Percentiles rank a stretch among this genome's conserved stretches.
Conservation (phyloP, 2,113 vertebrate species). For the Rattus norvegicus region GRCr8 NC_086026.1:54076001-54076500, state of each 20-base stretch:
- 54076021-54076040: neutral
- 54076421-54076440: conserved; percentile 69
- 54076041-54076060: conserved; percentile 6
- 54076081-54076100: neutral
- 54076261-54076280: neutral
- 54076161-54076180: neutral
- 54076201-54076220: neutral
- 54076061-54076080: conserved; percentile 21
- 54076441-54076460: conserved; percentile 68
- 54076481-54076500: conserved; percentile 71
- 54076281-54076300: conserved; percentile 23
- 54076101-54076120: neutral
- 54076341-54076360: neutral
- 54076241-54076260: neutral
- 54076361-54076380: neutral
- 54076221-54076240: neutral
- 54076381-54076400: conserved; percentile 1
- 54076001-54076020: neutral
- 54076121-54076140: neutral
- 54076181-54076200: neutral
- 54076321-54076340: conserved; percentile 7
- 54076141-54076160: neutral
- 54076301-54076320: neutral
- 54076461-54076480: conserved; percentile 74
- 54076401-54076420: conserved; percentile 69